A percentile compares a stretch with the other conserved stretches of the same genome.
phyloP scores from a whole-genome alignment of 2,888 invertebrate genomes.

The Ashinkailepas kermadecensis region DNA sequence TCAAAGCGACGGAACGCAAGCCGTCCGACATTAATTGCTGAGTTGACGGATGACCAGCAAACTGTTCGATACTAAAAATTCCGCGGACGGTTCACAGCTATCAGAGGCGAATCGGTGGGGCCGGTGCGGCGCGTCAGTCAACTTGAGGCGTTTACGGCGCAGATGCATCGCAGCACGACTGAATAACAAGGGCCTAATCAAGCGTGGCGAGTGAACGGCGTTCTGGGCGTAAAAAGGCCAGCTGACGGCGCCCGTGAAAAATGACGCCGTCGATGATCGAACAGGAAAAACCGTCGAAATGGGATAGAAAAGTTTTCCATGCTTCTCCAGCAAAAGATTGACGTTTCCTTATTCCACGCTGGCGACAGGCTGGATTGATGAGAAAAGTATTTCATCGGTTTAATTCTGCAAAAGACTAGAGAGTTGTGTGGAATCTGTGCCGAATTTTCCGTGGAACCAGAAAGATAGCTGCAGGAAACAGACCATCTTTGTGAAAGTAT shows the following conservation, averaged over 20 bases:
- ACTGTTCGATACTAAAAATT: background rate
- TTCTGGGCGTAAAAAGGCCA: background rate
- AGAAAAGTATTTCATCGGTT: constrained; percentile 15
- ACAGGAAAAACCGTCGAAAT: constrained; percentile 3
- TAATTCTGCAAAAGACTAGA: background rate
- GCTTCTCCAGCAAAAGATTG: background rate
- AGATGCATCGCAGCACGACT: background rate
- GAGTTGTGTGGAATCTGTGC: background rate
- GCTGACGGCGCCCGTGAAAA: background rate
- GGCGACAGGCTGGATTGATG: background rate
- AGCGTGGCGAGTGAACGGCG: background rate
- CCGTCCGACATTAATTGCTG: background rate
- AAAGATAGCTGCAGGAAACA: background rate
- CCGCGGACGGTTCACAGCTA: background rate
- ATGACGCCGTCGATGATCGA: constrained; percentile 8
- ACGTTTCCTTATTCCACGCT: constrained; percentile 14
- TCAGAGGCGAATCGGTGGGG: background rate
- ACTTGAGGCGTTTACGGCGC: background rate
- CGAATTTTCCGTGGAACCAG: background rate
- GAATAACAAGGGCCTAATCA: constrained; percentile 9
- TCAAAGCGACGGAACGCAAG: constrained; percentile 4
- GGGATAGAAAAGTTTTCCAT: constrained; percentile 6
- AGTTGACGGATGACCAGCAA: background rate
- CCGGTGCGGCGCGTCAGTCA: background rate
- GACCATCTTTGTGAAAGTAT: no score